Conservation (phyloP, 2,888 invertebrate genomes). For the Drosophila picticornis region DNA sequence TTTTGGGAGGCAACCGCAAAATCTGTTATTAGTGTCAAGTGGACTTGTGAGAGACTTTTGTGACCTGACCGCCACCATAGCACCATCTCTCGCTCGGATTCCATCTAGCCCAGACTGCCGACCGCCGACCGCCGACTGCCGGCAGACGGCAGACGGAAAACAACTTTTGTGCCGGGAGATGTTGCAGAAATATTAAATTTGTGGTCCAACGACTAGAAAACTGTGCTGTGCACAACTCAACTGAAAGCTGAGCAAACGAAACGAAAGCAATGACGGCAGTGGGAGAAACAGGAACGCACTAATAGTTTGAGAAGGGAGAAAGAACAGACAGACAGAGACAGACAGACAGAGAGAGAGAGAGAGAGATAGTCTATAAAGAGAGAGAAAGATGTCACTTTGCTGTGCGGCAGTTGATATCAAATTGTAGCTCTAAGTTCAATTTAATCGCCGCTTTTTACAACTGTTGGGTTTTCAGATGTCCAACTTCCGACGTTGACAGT, state of each 20-base stretch:
- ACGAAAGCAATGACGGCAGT: not conserved
- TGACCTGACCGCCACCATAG: constrained; percentile 56
- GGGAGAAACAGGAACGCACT: not conserved
- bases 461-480: constrained; percentile 34
- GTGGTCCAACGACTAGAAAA: constrained; percentile 23
- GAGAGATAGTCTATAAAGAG: not conserved
- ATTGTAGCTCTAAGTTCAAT: constrained; percentile 53
- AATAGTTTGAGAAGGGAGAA: too few species aligned
- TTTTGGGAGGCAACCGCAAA: constrained; percentile 73
- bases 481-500: constrained; percentile 41
- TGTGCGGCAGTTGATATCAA: constrained; percentile 35
- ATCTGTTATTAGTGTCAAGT: constrained; percentile 79
- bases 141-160: not conserved
- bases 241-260: constrained; percentile 9
- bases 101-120: not conserved
- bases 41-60: constrained; percentile 72
- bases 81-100: constrained; percentile 6
- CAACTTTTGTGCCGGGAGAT: constrained; percentile 40
- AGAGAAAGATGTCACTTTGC: not conserved
- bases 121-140: not conserved
- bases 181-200: constrained; percentile 56
- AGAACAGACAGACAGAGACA: not conserved
- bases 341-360: not conserved
- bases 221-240: constrained; percentile 9
- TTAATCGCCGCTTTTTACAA: constrained; percentile 55